Conservation (phyloP, 1,140 invertebrate genomes). For the Brachionus asplanchnoidis region DNA sequence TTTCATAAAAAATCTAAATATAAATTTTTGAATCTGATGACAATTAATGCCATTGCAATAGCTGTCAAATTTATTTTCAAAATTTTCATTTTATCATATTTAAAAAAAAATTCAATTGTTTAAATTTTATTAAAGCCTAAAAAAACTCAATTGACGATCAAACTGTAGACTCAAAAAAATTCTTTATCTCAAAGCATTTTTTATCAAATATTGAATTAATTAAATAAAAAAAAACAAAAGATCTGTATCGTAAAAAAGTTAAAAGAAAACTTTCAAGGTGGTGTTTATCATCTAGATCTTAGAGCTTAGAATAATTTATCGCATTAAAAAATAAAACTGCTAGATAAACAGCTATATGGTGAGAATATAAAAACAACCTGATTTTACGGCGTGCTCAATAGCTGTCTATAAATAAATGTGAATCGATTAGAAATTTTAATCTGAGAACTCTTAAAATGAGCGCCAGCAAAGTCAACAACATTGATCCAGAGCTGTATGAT, state of each 20-base stretch:
- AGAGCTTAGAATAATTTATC: not conserved
- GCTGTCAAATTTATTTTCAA: too few relatives aligned
- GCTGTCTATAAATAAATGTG: not conserved
- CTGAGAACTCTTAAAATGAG: not conserved
- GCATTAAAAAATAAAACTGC: not conserved
- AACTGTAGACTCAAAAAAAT: too few relatives aligned
- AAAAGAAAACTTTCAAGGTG: not conserved
- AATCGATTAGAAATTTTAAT: not conserved
- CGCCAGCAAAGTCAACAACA: not conserved
- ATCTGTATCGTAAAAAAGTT: too few relatives aligned
- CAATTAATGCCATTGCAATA: too few relatives aligned
- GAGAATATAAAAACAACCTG: not conserved
- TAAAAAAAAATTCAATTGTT: too few relatives aligned
- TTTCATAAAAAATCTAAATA: too few relatives aligned
- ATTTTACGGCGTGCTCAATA: not conserved
- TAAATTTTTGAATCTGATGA: too few relatives aligned
- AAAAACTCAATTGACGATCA: too few relatives aligned
- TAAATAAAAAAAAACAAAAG: not conserved
- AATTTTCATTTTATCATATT: too few relatives aligned
- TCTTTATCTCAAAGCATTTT: not conserved
- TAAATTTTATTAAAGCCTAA: too few relatives aligned
- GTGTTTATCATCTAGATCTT: not conserved
- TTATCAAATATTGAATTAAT: not conserved
- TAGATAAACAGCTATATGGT: not conserved
- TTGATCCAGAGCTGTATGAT: constrained; percentile 44